Conservation (phyloP, 1,140 invertebrate species). For the Brachionus calyciflorus region DNA sequence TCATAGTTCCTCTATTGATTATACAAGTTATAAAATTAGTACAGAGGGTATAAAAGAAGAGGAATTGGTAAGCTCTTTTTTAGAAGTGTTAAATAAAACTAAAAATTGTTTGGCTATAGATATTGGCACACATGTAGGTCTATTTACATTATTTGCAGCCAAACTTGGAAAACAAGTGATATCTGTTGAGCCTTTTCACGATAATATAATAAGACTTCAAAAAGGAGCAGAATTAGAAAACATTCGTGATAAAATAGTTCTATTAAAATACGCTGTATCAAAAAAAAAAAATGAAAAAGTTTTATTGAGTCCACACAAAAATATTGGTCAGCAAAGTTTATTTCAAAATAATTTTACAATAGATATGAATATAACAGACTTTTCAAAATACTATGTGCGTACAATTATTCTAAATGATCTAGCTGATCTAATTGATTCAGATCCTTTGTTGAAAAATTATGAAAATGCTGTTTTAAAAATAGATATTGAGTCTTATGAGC, state of each 20-base stretch:
- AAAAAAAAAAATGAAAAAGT: background rate
- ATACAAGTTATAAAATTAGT: too few species aligned
- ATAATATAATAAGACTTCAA: background rate
- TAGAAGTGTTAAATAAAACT: background rate
- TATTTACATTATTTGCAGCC: background rate
- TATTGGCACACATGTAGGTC: constrained; percentile 22
- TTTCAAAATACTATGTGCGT: background rate
- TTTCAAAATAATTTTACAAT: too few species aligned
- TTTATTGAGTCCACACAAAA: background rate
- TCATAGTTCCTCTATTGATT: too few species aligned
- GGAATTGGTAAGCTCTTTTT: too few species aligned
- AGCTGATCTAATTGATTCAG: background rate
- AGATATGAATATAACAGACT: too few species aligned
- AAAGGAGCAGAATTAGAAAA: background rate
- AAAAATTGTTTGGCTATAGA: background rate
- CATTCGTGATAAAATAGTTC: background rate
- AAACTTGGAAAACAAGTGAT: background rate
- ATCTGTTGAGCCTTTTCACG: constrained; percentile 13
- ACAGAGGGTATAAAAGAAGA: too few species aligned
- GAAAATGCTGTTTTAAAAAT: constrained; percentile 23
- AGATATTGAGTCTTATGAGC: constrained; percentile 22
- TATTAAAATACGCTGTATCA: background rate
- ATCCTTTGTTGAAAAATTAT: background rate
- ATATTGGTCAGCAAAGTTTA: constrained; percentile 6
- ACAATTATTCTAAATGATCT: constrained; percentile 27